Evolutionary conservation across 2,113 vertebrate genomes (phyloP).

Genomic region (Patagioenas fasciata): DNA sequence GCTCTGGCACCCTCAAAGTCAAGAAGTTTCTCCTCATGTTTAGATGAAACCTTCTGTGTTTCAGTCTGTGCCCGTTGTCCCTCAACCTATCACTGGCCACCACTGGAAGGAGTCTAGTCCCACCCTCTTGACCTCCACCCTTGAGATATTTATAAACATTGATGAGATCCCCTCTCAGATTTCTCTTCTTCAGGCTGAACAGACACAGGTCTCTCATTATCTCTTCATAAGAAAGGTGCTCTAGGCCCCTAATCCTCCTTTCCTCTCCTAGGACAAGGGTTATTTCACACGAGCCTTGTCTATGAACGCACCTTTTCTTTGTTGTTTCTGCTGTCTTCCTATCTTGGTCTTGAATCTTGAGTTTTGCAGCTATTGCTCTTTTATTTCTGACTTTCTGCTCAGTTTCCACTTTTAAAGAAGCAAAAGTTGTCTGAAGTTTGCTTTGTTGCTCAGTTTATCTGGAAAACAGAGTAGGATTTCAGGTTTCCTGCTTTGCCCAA

Average conservation of each 20-base stretch:
- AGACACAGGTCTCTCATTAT: no score
- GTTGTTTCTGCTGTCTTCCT: not conserved
- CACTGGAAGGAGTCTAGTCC: no score
- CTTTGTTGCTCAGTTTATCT: not conserved
- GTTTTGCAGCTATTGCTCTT: not conserved
- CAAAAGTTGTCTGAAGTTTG: not conserved
- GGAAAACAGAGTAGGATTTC: not conserved
- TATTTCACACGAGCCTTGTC: not conserved
- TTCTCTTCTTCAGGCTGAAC: no score
- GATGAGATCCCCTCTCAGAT: no score
- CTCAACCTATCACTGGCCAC: no score
- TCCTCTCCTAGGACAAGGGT: not conserved
- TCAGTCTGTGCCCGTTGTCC: no score
- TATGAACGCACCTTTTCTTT: not conserved
- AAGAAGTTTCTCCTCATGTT: no score
- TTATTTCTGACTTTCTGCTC: not conserved
- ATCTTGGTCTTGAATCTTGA: not conserved
- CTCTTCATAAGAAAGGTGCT: no score
- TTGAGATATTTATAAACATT: no score
- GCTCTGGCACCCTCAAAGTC: no score
- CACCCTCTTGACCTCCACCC: no score
- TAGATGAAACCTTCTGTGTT: no score
- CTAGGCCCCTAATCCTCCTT: not conserved
- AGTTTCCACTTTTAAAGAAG: not conserved
- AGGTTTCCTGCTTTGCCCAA: not conserved